Conservation (phyloP, 30 jellyfish, hydroid and myxozoan species). For the Nemopilema nomurai region DNA sequence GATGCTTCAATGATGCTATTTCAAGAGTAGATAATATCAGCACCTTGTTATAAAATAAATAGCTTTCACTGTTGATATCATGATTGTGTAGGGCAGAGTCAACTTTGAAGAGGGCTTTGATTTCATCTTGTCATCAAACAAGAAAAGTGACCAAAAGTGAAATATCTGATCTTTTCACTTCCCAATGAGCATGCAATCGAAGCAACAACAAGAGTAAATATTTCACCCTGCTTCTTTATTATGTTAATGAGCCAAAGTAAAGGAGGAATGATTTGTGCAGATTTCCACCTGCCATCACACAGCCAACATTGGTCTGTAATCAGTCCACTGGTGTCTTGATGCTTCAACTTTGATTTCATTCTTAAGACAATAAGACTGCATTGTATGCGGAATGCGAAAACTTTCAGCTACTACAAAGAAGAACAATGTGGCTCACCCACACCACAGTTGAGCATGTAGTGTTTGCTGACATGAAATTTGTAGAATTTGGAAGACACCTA, state of each 20-base stretch:
- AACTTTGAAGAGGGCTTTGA: neutral
- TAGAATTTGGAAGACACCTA: too few species aligned
- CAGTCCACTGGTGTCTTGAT: neutral
- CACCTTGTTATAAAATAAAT: neutral
- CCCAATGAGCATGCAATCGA: neutral
- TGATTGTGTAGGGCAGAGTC: neutral
- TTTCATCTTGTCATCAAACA: neutral
- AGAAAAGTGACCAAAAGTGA: too few species aligned
- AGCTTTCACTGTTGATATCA: neutral
- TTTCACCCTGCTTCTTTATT: neutral
- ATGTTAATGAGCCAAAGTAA: neutral
- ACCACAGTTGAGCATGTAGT: too few species aligned
- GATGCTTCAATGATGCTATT: too few species aligned
- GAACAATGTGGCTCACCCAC: too few species aligned
- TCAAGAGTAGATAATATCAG: too few species aligned
- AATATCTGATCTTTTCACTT: neutral
- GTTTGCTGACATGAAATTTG: too few species aligned
- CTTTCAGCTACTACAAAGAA: too few species aligned
- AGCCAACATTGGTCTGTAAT: neutral
- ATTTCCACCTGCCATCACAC: neutral
- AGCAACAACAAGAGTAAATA: neutral
- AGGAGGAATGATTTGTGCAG: neutral
- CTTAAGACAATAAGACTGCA: neutral
- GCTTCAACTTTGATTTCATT: neutral
- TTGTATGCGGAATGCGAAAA: neutral